Base-by-base conservation (phyloP, 2,113 vertebrate species). In the Gila orcuttii region DNA sequence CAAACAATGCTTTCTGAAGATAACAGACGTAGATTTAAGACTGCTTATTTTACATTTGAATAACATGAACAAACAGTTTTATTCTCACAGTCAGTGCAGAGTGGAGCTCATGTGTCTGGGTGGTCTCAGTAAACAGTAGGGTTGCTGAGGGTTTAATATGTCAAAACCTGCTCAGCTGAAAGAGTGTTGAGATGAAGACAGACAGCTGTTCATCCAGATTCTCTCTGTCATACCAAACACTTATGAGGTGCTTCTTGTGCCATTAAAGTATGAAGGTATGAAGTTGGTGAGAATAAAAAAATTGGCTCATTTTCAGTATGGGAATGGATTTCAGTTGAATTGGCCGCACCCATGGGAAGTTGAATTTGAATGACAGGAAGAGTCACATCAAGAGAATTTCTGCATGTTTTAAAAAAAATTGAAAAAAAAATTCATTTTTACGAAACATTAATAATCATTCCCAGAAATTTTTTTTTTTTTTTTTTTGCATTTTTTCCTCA, bases 121-220 rank as follows among this genome's bases (percentile, higher is more conserved):
- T 89, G 84, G 88, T 86, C 87, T 69, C 21, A 25, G 83, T 87
- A 87, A 87, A 88, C 86, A 81, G 50, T 75, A 87, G 81, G 64
- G 75, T 55, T 89, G 86, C 88, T 86, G 90, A 77, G 87, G 89
- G 86, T 83, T 83, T 88, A 87, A 86, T 88, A 84, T 92, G 86
- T 42, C 83, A 82, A 64, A 87, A 88, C 87, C 87, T 33, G 66
- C 52, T 79, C 6, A 2, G 64, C 33, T 11, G 25, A 71, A 79
- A 50, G 31, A 68, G 33, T 69, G 33, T n/a, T 76, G 78, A 60
- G 45, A 82, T 59, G 85, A 86, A 86, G 36, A 79, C 33, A 79
- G 50, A 52, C 77, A 68, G 77, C 85, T 79, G 77, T 59, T 86
- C 28, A 79, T 60, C 17, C 7, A 55, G 12, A n/a, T 21, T 36